Evolutionary conservation across 2,797 vertebrate species (phyloP).

Genomic region (Cyclopterus lumpus): DNA sequence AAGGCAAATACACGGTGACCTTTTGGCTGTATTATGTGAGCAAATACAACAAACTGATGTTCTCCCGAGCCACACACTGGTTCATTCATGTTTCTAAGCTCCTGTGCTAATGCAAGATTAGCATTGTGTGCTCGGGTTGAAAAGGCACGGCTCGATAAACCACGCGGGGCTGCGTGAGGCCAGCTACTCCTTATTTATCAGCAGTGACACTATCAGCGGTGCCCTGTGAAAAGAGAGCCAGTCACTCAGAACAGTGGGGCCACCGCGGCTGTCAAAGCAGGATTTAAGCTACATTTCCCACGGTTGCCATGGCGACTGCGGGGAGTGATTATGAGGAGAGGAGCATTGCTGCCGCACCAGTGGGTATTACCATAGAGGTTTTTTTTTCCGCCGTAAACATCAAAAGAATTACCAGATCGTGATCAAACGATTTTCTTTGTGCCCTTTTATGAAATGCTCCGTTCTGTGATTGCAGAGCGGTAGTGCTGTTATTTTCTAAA

Average conservation of each 20-base stretch:
- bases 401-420: slow-evolving; percentile 64
- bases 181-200: slow-evolving; percentile 74
- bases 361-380: slow-evolving; percentile 74
- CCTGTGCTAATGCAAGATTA: slow-evolving; percentile 65
- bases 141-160: slow-evolving; percentile 66
- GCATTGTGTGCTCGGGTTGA: slow-evolving; percentile 64
- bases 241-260: slow-evolving; percentile 77
- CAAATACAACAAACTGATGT: slow-evolving; percentile 41
- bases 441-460: slow-evolving; percentile 41
- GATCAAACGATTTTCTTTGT: slow-evolving; percentile 51
- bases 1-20: slow-evolving; percentile 34
- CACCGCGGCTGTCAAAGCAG: slow-evolving; percentile 78
- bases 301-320: slow-evolving; percentile 80
- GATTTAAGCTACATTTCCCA: slow-evolving; percentile 79
- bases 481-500: slow-evolving; percentile 30
- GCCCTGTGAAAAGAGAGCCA: slow-evolving; percentile 72
- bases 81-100: slow-evolving; percentile 63
- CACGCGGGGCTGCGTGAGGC: slow-evolving; percentile 48
- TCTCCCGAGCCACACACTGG: slow-evolving; percentile 45
- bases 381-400: slow-evolving; percentile 60
- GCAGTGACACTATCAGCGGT: slow-evolving; percentile 75
- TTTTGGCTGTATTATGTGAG: slow-evolving; percentile 40
- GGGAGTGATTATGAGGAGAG: slow-evolving; percentile 80
- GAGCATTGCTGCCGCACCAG: slow-evolving; percentile 71
- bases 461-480: slow-evolving; percentile 29